Evolutionary conservation across 2,888 invertebrate genomes (phyloP), one percentile per base, ranked within the genome.

Genomic region (Pasiphila rectangulata): DNA sequence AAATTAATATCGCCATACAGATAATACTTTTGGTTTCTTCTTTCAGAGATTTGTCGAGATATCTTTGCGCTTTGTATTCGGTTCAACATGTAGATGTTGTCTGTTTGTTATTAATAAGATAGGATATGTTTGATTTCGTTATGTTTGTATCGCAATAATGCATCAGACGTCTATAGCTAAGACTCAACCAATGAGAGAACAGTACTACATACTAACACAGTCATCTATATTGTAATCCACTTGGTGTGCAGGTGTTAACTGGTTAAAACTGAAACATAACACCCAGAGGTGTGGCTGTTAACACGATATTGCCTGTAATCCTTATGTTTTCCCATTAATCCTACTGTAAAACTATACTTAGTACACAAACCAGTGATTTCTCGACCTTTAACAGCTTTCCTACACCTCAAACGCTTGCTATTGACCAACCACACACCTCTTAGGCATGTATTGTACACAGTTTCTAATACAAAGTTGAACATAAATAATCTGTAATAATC

Each of bases 211-310:
- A 29, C n/a, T n/a, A n/a, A n/a, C n/a, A n/a, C n/a, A n/a, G n/a
- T n/a, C n/a, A n/a, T n/a, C n/a, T n/a, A n/a, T n/a, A n/a, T n/a
- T n/a, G n/a, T n/a, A n/a, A n/a, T n/a, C n/a, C n/a, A n/a, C n/a
- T n/a, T n/a, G n/a, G n/a, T n/a, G n/a, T n/a, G n/a, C n/a, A 30
- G 30, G 32, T 32, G 32, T 32, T 9, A 19, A 19, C 32, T 10
- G 6, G 32, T 32, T 19, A 19, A 17, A 1, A 17, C 32, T 1
- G 17, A 32, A 15, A 38, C 9, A 34, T 40, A 27, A 43, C 38
- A 49, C 30, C 41, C 39, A 24, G 36, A 60, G 60, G 57, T 57
- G 60, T 60, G 60, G 60, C 57, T 43, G 9, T 56, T 60, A 55
- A 57, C 54, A 56, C 54, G 57, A 53, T 56, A 56, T 37, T 38